phyloP scores from a whole-genome alignment of 2,797 vertebrate genomes.

The Anas georgica region DNA sequence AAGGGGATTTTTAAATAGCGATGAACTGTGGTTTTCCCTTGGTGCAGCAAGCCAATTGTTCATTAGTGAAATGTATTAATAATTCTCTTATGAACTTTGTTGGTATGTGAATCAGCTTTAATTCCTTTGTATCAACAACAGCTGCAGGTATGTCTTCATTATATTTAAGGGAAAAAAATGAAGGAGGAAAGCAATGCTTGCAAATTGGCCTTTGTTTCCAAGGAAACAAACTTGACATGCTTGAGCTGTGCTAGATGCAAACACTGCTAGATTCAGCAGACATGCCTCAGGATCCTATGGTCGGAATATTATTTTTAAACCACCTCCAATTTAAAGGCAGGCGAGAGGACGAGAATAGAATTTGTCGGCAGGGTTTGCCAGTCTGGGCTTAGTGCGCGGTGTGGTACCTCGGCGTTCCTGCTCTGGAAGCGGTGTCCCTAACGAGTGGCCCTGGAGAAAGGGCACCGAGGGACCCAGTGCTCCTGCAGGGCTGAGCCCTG shows the following conservation, averaged over 20 bases:
- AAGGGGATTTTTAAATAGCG: conserved; percentile 4
- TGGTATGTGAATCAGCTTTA: conserved; percentile 1
- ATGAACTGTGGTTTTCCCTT: not conserved
- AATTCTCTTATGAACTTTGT: not conserved
- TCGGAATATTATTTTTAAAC: conserved; percentile 54
- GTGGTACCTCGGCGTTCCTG: not conserved
- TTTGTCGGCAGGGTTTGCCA: conserved; percentile 27
- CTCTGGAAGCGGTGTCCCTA: fast-evolving
- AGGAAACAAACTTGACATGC: conserved; percentile 73
- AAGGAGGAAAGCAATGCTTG: conserved; percentile 28
- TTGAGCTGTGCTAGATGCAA: conserved; percentile 58
- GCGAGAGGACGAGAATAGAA: conserved; percentile 25
- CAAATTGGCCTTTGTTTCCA: conserved; percentile 72
- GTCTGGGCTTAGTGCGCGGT: not conserved
- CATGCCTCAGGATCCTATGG: conserved; percentile 33
- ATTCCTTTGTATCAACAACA: conserved; percentile 25
- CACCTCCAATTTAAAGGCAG: conserved; percentile 13
- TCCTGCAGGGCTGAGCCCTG: not conserved
- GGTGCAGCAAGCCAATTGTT: conserved; percentile 4
- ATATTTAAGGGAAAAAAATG: not conserved
- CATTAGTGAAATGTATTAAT: conserved; percentile 11
- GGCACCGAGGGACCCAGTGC: not conserved
- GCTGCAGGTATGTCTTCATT: conserved; percentile 42
- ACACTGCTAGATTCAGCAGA: conserved; percentile 29
- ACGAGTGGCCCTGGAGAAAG: not conserved